A percentile compares a stretch with the other conserved stretches of the same genome.
These are phyloP conservation scores for Scleropages formosus DNA, from an alignment of 2,797 vertebrate species.

Conservation along the genomic window DNA sequence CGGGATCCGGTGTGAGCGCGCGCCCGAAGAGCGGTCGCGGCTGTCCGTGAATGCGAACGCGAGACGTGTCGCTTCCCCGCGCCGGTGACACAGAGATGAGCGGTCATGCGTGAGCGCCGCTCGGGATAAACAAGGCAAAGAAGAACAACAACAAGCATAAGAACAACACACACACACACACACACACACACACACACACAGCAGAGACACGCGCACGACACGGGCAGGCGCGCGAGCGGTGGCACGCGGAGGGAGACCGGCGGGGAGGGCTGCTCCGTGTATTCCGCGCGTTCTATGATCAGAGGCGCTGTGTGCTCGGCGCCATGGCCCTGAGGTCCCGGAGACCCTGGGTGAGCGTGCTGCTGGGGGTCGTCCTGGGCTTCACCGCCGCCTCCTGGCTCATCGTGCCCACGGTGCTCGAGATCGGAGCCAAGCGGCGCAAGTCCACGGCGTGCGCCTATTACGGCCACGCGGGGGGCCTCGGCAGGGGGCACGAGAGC, in stretches of 20 bases:
- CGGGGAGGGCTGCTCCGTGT: too few species aligned
- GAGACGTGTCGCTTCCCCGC: constrained; percentile 23
- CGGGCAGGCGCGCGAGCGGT: too few species aligned
- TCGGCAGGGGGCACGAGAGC: constrained; percentile 43
- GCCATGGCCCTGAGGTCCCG: constrained; percentile 74
- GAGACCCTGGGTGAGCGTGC: constrained; percentile 79
- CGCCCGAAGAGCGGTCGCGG: constrained; percentile 11
- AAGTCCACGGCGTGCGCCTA: constrained; percentile 68
- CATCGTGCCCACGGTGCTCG: constrained; percentile 78
- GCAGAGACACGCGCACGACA: too few species aligned
- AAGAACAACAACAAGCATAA: too few species aligned
- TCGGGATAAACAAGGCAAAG: neutral
- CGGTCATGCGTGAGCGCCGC: constrained; percentile 28
- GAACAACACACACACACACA: too few species aligned
- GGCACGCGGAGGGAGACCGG: too few species aligned
- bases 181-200: too few species aligned
- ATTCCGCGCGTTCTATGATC: too few species aligned
- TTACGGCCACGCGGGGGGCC: constrained; percentile 53
- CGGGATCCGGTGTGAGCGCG: constrained; percentile 19
- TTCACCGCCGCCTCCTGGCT: constrained; percentile 88
- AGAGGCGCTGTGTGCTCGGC: constrained; percentile 16
- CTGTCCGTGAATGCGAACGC: constrained; percentile 27
- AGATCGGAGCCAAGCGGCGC: constrained; percentile 70
- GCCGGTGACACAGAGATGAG: constrained; percentile 35
- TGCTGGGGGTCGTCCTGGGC: constrained; percentile 79